Evolutionary conservation across 2,113 vertebrate species (phyloP).

Genomic region (Arizona elegans): DNA sequence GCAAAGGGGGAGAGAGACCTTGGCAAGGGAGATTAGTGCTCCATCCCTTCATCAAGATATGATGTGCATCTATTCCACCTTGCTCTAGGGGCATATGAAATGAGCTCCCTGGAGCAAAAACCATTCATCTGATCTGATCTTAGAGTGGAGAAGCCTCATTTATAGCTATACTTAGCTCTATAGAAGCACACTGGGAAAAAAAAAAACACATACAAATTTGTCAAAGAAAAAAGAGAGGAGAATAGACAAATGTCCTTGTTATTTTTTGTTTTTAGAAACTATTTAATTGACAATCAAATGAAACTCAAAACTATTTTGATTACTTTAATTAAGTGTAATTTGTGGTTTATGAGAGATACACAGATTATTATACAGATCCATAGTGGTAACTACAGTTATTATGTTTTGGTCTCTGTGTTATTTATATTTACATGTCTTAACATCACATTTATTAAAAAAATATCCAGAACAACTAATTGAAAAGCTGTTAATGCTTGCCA

Average conservation of each 20-base stretch:
- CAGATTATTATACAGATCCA: not conserved
- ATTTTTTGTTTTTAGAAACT: not conserved
- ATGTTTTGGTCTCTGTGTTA: constrained; percentile 6
- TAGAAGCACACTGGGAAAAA: not conserved
- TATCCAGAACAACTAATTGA: not conserved
- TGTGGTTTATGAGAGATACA: constrained; percentile 16
- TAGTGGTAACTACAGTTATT: not conserved
- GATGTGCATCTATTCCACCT: not conserved
- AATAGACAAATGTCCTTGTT: not conserved
- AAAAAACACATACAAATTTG: not conserved
- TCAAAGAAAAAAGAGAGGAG: not conserved
- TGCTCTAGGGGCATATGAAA: not conserved
- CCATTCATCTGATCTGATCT: not conserved
- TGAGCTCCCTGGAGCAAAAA: not conserved
- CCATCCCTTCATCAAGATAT: not conserved
- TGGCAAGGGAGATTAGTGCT: not conserved
- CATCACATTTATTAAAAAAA: constrained; percentile 13
- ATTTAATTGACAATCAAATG: constrained; percentile 31
- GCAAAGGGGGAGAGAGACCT: not conserved
- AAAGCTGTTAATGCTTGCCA: not conserved
- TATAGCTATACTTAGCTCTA: not conserved
- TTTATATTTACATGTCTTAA: constrained; percentile 12
- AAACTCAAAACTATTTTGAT: constrained; percentile 31
- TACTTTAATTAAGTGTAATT: constrained; percentile 25
- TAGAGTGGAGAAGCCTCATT: not conserved